Evolutionary conservation across 2,797 vertebrate genomes (phyloP), one percentile per base, ranked within the genome.

Genomic region (Cephalopachus bancanus): DNA sequence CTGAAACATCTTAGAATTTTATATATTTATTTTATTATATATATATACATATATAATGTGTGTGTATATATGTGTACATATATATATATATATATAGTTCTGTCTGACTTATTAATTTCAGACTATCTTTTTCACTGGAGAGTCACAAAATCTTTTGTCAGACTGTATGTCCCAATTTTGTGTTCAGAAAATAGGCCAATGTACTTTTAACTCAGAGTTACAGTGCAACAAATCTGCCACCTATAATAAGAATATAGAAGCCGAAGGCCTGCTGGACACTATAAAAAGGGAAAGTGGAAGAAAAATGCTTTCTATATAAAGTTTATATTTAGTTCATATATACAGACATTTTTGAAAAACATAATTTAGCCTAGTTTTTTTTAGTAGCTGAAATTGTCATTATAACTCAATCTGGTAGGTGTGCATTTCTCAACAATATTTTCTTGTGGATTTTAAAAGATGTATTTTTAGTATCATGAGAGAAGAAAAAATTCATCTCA

Each of bases 121-220:
- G 80, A 96, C 76, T 80, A n/a, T 71, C 24, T 76, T 33, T 96
- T 96, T 96, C 37, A 55, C 60, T 81, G 44, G 33, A 94, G 67
- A 96, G 67, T 57, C 64, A 95, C 59, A 91, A 75, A 95, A 87
- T 91, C 96, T 93, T 97, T 92, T 81, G 85, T 95, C 75, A 94
- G 83, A 89, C 55, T 57, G 0, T 64, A 60, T 96, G 97, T 95
- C 92, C 97, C 91, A 97, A 94, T 97, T 97, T 84, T 94, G 55
- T 89, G 67, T 93, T 92, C 60, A 89, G 83, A 97, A 98, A 98
- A 97, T 97, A 98, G 97, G 97, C 80, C 97, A 96, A 84, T 60
- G 76, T 83, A 60, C 92, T 97, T 97, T 98, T 89, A 97, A 95
- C 81, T 97, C 67, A 76, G 90, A 97, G 81, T 91, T 95, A 91